Conservation (phyloP, 2,113 vertebrate species). For the Lathamus discolor region DNA sequence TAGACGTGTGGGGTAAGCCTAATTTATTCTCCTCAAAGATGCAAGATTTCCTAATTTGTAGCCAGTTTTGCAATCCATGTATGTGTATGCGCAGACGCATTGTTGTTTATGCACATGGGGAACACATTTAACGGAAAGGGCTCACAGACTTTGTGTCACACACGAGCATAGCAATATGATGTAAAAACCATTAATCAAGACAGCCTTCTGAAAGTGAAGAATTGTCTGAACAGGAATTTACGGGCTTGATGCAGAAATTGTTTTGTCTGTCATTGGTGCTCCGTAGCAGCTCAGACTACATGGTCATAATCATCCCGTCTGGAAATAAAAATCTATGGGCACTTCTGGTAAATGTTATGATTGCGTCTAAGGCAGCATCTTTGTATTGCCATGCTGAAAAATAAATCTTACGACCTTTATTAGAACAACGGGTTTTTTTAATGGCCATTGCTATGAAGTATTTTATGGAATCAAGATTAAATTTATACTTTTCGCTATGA, state of each 20-base stretch:
- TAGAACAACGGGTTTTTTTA: background rate
- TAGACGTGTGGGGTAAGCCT: background rate
- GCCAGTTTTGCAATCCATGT: background rate
- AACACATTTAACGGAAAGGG: background rate
- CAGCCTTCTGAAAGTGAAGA: background rate
- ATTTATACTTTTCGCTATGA: background rate
- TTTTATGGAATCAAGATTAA: background rate
- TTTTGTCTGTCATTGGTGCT: background rate
- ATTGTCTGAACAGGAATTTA: background rate
- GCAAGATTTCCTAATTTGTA: background rate
- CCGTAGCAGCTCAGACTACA: background rate
- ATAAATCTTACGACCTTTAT: background rate
- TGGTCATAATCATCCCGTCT: background rate
- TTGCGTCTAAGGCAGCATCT: background rate
- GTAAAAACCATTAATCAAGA: background rate
- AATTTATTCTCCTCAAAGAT: background rate
- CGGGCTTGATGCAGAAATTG: background rate
- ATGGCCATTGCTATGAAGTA: background rate
- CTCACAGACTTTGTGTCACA: background rate
- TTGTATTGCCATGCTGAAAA: background rate
- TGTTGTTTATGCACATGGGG: background rate
- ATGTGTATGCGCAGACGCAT: accelerated
- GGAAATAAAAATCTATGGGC: background rate
- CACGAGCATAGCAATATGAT: background rate
- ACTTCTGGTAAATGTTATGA: background rate